Evolutionary conservation across 1,140 invertebrate species (phyloP).

Genomic region (Acromyrmex heyeri): DNA sequence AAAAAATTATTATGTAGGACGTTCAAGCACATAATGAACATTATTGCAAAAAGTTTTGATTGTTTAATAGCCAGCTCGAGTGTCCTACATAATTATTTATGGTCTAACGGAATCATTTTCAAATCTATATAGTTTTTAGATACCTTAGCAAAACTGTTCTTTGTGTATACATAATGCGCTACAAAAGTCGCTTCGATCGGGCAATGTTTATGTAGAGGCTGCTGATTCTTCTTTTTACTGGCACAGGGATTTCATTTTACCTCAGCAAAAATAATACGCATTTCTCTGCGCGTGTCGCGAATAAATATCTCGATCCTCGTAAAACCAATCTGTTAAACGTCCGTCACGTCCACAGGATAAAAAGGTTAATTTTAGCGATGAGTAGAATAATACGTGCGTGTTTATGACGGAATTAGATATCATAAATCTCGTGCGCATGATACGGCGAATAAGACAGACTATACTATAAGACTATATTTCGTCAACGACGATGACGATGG

Average conservation of each 20-base stretch:
- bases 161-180: background rate
- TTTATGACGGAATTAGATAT: conserved; percentile 37
- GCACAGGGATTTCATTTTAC: background rate
- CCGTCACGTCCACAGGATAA: conserved; percentile 41
- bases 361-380: conserved; percentile 45
- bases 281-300: conserved; percentile 13
- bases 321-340: conserved; percentile 48
- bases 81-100: too few species aligned
- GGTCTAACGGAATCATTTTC: too few species aligned
- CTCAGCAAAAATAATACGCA: conserved; percentile 8
- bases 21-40: too few species aligned
- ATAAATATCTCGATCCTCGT: conserved; percentile 18
- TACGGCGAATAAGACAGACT: conserved; percentile 51
- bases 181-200: background rate
- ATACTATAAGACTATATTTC: background rate
- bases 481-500: background rate
- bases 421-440: background rate
- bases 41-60: too few species aligned
- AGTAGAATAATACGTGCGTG: conserved; percentile 38
- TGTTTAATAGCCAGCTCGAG: too few species aligned
- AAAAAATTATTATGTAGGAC: too few species aligned
- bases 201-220: background rate
- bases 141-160: too few species aligned
- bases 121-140: too few species aligned
- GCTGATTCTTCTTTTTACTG: background rate